phyloP scores from a whole-genome alignment of 2,113 vertebrate species.

The Alaudala cheleensis region DNA sequence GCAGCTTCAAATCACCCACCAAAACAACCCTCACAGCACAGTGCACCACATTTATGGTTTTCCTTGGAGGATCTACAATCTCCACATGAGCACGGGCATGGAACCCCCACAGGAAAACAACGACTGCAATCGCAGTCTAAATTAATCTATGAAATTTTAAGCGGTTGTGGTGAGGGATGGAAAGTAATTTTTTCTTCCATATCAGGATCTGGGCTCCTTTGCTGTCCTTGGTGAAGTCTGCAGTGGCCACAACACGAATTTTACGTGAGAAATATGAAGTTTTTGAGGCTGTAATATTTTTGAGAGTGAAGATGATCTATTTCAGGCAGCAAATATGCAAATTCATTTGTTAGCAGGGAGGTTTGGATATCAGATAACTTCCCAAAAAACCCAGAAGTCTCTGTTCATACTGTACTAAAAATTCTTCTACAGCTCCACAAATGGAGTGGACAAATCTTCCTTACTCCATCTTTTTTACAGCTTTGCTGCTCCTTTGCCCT shows the following conservation, averaged over 20 bases:
- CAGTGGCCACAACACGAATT: neutral
- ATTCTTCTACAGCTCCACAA: neutral
- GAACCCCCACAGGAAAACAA: neutral
- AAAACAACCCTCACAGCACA: fast-evolving
- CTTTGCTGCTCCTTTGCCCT: neutral
- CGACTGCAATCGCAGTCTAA: neutral
- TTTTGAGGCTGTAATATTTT: neutral
- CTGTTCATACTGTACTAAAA: neutral
- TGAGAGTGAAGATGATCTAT: neutral
- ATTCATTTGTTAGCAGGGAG: neutral
- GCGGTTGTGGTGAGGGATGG: neutral
- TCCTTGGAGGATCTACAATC: fast-evolving
- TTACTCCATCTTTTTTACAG: neutral
- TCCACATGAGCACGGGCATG: fast-evolving
- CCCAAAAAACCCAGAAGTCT: neutral
- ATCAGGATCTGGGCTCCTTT: neutral
- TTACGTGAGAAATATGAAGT: neutral
- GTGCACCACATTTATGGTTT: fast-evolving
- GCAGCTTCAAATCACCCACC: neutral
- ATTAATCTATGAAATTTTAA: neutral
- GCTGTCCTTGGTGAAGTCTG: neutral
- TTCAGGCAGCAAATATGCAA: neutral
- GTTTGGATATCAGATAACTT: neutral
- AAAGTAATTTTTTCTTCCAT: neutral
- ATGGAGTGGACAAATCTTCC: neutral